Conservation (phyloP, 1,140 invertebrate species). For the Macrotrachela quadricornifera region DNA sequence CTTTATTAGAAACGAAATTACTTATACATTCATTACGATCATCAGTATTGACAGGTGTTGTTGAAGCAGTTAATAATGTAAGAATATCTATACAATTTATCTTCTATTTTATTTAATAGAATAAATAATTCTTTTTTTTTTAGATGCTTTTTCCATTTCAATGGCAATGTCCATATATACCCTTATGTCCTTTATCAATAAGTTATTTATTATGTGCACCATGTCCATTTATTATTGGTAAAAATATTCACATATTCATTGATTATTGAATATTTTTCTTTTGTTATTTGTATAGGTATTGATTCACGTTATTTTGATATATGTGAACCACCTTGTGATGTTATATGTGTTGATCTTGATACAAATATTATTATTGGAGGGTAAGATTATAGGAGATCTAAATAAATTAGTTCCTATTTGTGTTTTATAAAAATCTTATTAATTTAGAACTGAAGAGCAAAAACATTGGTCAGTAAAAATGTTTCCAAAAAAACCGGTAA, state of each 20-base stretch:
- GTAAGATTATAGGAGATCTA: slow-evolving; percentile 90
- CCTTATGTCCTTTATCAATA: slow-evolving; percentile 73
- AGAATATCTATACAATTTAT: slow-evolving; percentile 12
- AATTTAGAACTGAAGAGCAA: slow-evolving; percentile 6
- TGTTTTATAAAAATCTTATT: slow-evolving; percentile 11
- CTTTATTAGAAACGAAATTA: slow-evolving; percentile 88
- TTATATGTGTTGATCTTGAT: slow-evolving; percentile 90
- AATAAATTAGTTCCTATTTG: slow-evolving; percentile 65
- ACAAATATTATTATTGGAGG: slow-evolving; percentile 59
- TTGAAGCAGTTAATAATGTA: slow-evolving; percentile 80
- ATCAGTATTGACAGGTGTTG: slow-evolving; percentile 85
- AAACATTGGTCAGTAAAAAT: slow-evolving; percentile 4
- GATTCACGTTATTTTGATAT: slow-evolving; percentile 79
- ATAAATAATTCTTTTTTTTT: slow-evolving; percentile 13
- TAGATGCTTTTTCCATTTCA: slow-evolving; percentile 86
- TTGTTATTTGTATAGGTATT: slow-evolving; percentile 15
- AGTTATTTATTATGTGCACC: slow-evolving; percentile 73
- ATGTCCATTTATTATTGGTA: slow-evolving; percentile 82
- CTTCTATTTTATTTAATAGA: background rate
- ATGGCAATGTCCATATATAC: slow-evolving; percentile 99
- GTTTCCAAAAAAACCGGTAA: background rate
- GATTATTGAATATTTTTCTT: slow-evolving; percentile 1
- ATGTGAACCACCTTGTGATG: slow-evolving; percentile 80
- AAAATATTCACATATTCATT: slow-evolving; percentile 39
- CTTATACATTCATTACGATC: slow-evolving; percentile 85